Conservation (phyloP, 2,113 vertebrate species). For the Spea bombifrons region DNA sequence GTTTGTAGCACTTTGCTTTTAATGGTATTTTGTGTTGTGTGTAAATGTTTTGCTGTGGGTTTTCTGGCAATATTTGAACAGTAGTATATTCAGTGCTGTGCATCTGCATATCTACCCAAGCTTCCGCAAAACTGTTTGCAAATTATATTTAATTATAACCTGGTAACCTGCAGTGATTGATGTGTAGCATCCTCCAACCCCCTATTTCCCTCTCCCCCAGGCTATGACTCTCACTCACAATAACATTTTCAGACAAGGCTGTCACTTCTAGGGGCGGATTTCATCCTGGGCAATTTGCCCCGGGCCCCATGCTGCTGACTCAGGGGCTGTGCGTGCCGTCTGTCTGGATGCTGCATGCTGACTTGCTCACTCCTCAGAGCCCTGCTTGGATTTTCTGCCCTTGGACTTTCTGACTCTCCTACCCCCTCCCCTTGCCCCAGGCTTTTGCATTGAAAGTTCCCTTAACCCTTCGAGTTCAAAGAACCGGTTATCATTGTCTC, state of each 20-base stretch:
- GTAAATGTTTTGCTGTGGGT: no score
- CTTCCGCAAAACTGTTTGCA: slow-evolving; percentile 38
- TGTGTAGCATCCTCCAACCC: slow-evolving; percentile 37
- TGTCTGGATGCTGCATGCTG: slow-evolving; percentile 44
- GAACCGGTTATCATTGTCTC: background rate
- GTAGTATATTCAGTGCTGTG: no score
- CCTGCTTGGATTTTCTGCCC: slow-evolving; percentile 38
- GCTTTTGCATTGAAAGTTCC: slow-evolving; percentile 28
- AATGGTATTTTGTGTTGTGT: no score
- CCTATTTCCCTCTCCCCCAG: slow-evolving; percentile 43
- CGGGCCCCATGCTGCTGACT: slow-evolving; percentile 45
- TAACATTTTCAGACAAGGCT: slow-evolving; percentile 47
- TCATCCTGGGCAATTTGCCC: slow-evolving; percentile 47
- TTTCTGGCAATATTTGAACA: no score
- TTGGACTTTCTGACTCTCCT: slow-evolving; percentile 16
- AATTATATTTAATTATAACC: slow-evolving; percentile 47
- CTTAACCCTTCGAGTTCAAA: background rate
- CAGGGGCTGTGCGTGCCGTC: slow-evolving; percentile 41
- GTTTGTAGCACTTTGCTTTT: no score
- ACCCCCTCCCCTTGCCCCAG: slow-evolving; percentile 9
- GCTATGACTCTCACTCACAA: slow-evolving; percentile 45
- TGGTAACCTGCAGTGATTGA: slow-evolving; percentile 45
- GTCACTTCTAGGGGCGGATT: slow-evolving; percentile 44
- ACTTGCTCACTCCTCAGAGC: slow-evolving; percentile 30
- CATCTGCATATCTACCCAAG: slow-evolving; percentile 35